Conservation (phyloP, 1,140 invertebrate genomes). For the Lysiphlebus fabarum region DNA sequence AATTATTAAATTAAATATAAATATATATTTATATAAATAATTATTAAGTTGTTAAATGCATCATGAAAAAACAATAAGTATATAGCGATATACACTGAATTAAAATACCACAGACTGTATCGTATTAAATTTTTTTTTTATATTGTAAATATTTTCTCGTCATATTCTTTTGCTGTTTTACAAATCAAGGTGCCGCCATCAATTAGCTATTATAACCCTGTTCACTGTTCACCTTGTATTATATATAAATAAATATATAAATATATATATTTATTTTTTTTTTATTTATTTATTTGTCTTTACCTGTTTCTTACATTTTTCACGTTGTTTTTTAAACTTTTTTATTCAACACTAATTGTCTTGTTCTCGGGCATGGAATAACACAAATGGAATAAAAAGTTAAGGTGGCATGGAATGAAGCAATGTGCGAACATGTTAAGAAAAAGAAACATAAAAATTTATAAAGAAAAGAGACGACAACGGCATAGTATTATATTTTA, state of each 20-base stretch:
- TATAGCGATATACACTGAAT: no score
- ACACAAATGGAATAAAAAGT: constrained; percentile 3
- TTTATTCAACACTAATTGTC: constrained; percentile 10
- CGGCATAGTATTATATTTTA: neutral
- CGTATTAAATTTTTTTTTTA: no score
- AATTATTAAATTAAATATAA: no score
- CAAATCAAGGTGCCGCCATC: constrained; percentile 38
- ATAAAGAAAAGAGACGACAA: constrained; percentile 3
- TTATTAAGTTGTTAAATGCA: no score
- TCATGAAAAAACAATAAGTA: no score
- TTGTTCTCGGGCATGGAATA: constrained; percentile 10
- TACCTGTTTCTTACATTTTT: neutral
- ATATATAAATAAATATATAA: constrained; percentile 3
- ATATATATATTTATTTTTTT: constrained; percentile 8
- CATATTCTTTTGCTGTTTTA: constrained; percentile 35
- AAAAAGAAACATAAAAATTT: constrained; percentile 12
- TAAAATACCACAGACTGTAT: no score
- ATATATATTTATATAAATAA: no score
- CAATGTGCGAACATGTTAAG: neutral
- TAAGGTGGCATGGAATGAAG: constrained; percentile 12
- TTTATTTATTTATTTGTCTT: constrained; percentile 7
- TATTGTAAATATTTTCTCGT: constrained; percentile 9
- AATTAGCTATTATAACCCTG: constrained; percentile 34
- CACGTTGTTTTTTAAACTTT: neutral
- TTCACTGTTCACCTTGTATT: constrained; percentile 8